Conservation (phyloP, 1,140 invertebrate species). For the Mya arenaria region DNA sequence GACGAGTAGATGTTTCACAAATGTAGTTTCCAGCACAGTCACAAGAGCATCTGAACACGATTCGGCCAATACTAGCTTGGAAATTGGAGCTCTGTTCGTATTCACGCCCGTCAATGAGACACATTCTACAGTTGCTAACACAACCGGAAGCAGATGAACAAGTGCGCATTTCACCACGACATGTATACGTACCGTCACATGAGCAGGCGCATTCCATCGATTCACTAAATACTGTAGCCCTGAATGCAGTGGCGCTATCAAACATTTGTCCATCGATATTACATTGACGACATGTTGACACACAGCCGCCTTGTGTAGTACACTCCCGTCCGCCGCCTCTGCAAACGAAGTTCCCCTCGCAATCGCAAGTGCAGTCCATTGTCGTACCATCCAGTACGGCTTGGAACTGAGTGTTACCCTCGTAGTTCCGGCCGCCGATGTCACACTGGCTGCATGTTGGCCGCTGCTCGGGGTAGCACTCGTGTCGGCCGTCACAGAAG, state of each 20-base stretch:
- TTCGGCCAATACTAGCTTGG: not conserved
- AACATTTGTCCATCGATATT: not conserved
- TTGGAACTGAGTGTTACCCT: constrained; percentile 26
- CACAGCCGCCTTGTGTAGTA: not conserved
- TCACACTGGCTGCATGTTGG: constrained; percentile 25
- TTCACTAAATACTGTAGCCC: not conserved
- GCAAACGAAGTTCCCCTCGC: constrained; percentile 19
- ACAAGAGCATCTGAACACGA: constrained; percentile 7
- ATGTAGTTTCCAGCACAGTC: constrained; percentile 1
- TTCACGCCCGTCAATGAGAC: constrained; percentile 9
- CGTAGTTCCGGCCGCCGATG: constrained; percentile 7
- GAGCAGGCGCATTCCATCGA: constrained; percentile 10
- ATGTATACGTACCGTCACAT: constrained; percentile 19
- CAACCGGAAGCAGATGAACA: not conserved
- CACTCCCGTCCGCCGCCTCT: not conserved
- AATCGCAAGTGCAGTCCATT: constrained; percentile 50
- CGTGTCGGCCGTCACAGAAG: constrained; percentile 31
- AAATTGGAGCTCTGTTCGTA: constrained; percentile 4
- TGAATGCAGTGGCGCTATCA: not conserved
- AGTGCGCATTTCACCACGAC: not conserved
- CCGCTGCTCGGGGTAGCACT: not conserved
- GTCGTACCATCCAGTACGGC: not conserved
- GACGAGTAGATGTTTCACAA: not conserved
- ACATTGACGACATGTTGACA: not conserved
- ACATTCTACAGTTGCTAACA: not conserved